phyloP scores from a whole-genome alignment of 2,888 invertebrate genomes.

The Platycheirus rosarum region DNA sequence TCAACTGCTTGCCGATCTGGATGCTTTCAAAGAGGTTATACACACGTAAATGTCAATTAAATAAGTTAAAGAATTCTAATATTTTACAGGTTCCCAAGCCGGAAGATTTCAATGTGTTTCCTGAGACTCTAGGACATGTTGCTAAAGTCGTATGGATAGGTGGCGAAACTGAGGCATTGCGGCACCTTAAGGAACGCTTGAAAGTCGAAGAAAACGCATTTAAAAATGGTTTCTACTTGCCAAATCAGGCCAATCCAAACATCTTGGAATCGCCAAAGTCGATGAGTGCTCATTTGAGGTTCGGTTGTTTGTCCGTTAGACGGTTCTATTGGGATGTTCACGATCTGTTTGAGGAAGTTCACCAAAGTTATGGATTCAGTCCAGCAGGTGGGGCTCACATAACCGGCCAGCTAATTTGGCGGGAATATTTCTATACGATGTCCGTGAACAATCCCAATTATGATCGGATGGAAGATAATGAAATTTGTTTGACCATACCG shows the following conservation, averaged over 20 bases:
- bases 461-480: constrained; percentile 87
- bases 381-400: constrained; percentile 80
- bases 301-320: constrained; percentile 88
- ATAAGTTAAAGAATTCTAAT: not conserved
- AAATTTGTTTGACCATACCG: constrained; percentile 88
- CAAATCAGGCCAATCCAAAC: constrained; percentile 88
- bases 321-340: constrained; percentile 88
- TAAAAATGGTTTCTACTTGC: constrained; percentile 85
- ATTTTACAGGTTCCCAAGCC: constrained; percentile 83
- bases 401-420: constrained; percentile 88
- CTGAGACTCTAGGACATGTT: constrained; percentile 81
- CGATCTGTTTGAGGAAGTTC: constrained; percentile 85
- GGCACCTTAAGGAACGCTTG: constrained; percentile 85
- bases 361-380: constrained; percentile 80
- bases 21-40: constrained; percentile 84
- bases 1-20: constrained; percentile 83
- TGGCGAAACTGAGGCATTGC: constrained; percentile 86
- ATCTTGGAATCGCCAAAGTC: constrained; percentile 87
- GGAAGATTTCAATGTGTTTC: constrained; percentile 84
- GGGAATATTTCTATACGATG: constrained; percentile 91
- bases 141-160: constrained; percentile 85
- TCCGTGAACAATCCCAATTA: constrained; percentile 88
- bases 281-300: constrained; percentile 88
- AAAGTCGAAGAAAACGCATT: constrained; percentile 84
- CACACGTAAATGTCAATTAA: no score